phyloP scores from a whole-genome alignment of 2,797 vertebrate species.

The Sternotherus odoratus region DNA sequence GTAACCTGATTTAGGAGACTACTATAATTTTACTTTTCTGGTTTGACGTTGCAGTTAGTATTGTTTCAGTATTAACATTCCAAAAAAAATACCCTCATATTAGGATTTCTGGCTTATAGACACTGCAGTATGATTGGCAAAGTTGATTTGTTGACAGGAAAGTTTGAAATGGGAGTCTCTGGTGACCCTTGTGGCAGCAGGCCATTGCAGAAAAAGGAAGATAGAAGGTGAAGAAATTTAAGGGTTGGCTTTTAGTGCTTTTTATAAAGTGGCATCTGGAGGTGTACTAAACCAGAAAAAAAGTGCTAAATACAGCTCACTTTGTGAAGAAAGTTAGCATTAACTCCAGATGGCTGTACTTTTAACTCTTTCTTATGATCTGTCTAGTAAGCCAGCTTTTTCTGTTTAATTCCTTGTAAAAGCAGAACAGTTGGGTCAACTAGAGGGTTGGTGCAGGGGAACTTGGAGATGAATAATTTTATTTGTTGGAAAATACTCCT shows the following conservation, averaged over 20 bases:
- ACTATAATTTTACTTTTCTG: neutral
- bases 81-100: neutral
- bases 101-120: rapidly evolving
- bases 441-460: slow-evolving; percentile 45
- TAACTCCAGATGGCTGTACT: slow-evolving; percentile 58
- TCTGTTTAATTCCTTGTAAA: slow-evolving; percentile 41
- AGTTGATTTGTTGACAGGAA: rapidly evolving
- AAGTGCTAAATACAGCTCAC: neutral
- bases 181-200: neutral
- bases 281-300: slow-evolving; percentile 1
- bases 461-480: slow-evolving; percentile 56
- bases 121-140: rapidly evolving
- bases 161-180: neutral
- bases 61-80: neutral
- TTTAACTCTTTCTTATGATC: slow-evolving; percentile 7
- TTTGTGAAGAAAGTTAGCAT: slow-evolving; percentile 26
- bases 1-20: neutral
- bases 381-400: slow-evolving; percentile 2
- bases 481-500: slow-evolving; percentile 66
- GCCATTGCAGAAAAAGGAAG: neutral
- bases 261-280: slow-evolving; percentile 24
- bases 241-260: slow-evolving; percentile 21
- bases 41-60: neutral
- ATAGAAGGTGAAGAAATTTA: slow-evolving; percentile 1
- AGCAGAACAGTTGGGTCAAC: neutral